Percentiles rank a stretch among this genome's conserved stretches.
Evolutionary conservation across 2,113 vertebrate genomes (phyloP).

Genomic region (Centrocercus urophasianus): DNA sequence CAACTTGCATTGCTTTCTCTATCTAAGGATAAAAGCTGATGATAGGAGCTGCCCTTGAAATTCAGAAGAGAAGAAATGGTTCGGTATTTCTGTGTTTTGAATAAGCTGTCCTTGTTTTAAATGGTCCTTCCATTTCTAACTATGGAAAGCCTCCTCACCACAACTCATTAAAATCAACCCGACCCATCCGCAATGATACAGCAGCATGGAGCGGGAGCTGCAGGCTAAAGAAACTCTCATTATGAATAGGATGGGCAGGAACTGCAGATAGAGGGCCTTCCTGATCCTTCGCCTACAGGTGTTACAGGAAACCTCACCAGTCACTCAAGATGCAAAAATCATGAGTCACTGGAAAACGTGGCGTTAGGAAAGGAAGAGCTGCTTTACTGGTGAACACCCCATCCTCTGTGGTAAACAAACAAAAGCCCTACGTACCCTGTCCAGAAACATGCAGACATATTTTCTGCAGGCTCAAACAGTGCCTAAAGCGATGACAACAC

Average conservation of each 20-base stretch:
- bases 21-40: fast-evolving
- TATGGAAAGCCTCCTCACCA: neutral
- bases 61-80: neutral
- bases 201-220: neutral
- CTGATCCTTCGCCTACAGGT: neutral
- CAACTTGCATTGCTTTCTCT: neutral
- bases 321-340: neutral
- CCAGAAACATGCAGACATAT: neutral
- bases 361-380: neutral
- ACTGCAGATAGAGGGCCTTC: neutral
- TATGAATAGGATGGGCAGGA: neutral
- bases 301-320: conserved; percentile 34
- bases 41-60: fast-evolving
- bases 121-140: neutral
- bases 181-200: neutral
- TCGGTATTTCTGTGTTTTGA: neutral
- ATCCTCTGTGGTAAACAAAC: neutral
- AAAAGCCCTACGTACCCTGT: neutral
- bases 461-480: neutral
- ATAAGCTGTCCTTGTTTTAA: neutral
- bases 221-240: neutral
- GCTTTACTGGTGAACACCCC: neutral
- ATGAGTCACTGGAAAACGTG: conserved; percentile 5
- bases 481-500: neutral
- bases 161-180: neutral